Percentiles rank a stretch among this genome's conserved stretches.
These are phyloP conservation scores for Parotocinclus haroldoi DNA, from an alignment of 2,797 vertebrate species.

Conservation along the genomic window DNA sequence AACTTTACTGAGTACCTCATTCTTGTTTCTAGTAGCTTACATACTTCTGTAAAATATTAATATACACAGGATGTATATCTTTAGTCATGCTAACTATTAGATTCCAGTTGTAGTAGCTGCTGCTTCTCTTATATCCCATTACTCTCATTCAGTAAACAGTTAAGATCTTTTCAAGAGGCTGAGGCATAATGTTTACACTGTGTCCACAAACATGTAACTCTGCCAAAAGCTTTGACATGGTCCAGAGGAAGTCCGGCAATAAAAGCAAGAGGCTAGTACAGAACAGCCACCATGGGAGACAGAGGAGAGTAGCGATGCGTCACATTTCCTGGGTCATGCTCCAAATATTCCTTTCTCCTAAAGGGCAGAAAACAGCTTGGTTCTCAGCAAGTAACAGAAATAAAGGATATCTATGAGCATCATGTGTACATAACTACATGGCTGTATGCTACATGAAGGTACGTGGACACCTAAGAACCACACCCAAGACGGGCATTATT, in stretches of 20 bases:
- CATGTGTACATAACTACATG: too few species aligned
- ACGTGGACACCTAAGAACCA: too few species aligned
- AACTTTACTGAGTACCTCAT: too few species aligned
- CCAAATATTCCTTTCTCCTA: slow-evolving; percentile 5
- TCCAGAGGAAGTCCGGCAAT: slow-evolving; percentile 40
- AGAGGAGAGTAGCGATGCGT: slow-evolving; percentile 18
- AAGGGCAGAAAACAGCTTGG: not conserved
- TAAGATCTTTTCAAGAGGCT: slow-evolving; percentile 20
- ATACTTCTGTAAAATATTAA: too few species aligned
- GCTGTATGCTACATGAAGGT: too few species aligned
- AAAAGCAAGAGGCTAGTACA: slow-evolving; percentile 31
- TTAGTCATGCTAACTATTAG: too few species aligned
- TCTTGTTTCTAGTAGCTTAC: too few species aligned
- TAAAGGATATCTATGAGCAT: too few species aligned
- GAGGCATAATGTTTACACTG: slow-evolving; percentile 31
- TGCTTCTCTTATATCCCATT: too few species aligned
- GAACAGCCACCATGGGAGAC: slow-evolving; percentile 22
- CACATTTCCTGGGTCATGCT: slow-evolving; percentile 30
- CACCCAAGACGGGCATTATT: too few species aligned
- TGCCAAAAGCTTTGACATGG: slow-evolving; percentile 35
- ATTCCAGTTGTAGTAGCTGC: too few species aligned
- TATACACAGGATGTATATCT: too few species aligned
- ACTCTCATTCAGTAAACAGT: slow-evolving; percentile 1
- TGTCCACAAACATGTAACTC: slow-evolving; percentile 14
- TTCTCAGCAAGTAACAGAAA: slow-evolving; percentile 8